Evolutionary conservation across 1,140 invertebrate genomes (phyloP), one percentile per base, ranked within the genome.

Genomic region (Hypsibius dujardini): DNA sequence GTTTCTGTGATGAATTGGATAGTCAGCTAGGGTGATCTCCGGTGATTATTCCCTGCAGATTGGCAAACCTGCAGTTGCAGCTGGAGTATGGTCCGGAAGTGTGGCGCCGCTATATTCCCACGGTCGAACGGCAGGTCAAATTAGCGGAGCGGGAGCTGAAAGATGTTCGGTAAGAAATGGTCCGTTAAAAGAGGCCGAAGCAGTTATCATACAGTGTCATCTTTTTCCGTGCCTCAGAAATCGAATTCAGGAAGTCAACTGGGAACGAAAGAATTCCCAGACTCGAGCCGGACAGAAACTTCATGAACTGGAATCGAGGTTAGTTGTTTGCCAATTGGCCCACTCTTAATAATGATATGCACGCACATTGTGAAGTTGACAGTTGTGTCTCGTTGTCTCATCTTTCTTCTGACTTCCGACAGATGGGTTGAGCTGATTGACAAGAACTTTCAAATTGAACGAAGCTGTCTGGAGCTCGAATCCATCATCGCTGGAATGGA

Each of bases 41-140:
- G 70, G 67, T 59, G 71, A 72, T 72, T 70, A 75, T 73, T 72
- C 75, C 74, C 77, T 79, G n/a, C 72, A 86, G 94, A 77, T 90
- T 95, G 46, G 82, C 87, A 46, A 98, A 98, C 82, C 83, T 98
- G 72, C 91, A 97, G 77, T 78, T 96, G n/a, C 91, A 96, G 86
- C 80, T 88, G 74, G 88, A 92, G 70, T 95, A 90, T 81, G 92
- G 93, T 62, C 86, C 88, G 71, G 91, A 95, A 79, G 84, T 90
- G 0, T 98, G 93, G 93, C 89, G 90, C 79, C 84, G 84, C 0
- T 91, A 95, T 76, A 84, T 95, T 71, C 85, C 88, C 77, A 81
- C 90, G 0, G 79, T 97, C 14, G 84, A 86, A 14, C 85, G 89
- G 75, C 81, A 90, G 80, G 84, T n/a, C n/a, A n/a, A n/a, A n/a